A percentile compares a stretch with the other conserved stretches of the same genome.
Conservation (phyloP, 64 coral and sea anemone species). For the Orbicella faveolata region DNA sequence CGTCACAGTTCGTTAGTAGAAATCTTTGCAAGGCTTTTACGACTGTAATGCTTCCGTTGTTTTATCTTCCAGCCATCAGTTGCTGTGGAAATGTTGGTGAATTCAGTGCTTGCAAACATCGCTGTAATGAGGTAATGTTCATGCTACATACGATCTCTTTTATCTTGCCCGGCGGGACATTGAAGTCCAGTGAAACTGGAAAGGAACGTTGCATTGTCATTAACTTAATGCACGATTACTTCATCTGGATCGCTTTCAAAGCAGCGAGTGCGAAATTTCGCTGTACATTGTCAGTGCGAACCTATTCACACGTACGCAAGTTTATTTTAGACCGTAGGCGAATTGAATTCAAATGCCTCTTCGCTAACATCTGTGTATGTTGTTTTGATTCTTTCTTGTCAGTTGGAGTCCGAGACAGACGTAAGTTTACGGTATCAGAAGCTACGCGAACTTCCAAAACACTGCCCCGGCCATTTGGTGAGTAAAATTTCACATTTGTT, state of each 20-base stretch:
- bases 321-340: conserved; percentile 69
- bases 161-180: conserved; percentile 80
- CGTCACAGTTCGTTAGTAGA: conserved; percentile 31
- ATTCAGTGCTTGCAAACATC: conserved; percentile 73
- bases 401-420: conserved; percentile 82
- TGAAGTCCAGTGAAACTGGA: conserved; percentile 63
- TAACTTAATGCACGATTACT: conserved; percentile 19
- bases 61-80: conserved; percentile 77
- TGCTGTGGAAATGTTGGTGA: conserved; percentile 76
- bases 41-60: conserved; percentile 4
- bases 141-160: conserved; percentile 76
- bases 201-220: conserved; percentile 56
- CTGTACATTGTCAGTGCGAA: conserved; percentile 1
- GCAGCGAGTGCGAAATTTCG: conserved; percentile 49
- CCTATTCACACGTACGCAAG: conserved; percentile 59
- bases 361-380: conserved; percentile 43
- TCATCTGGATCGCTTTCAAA: conserved; percentile 42
- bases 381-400: conserved; percentile 63
- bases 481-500: conserved; percentile 59
- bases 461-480: conserved; percentile 91
- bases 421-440: conserved; percentile 65
- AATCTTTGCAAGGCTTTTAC: background rate
- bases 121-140: conserved; percentile 83
- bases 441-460: conserved; percentile 85
- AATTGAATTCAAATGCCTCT: conserved; percentile 61